Conservation (phyloP, 1,140 invertebrate species). For the Ericerus pela region DNA sequence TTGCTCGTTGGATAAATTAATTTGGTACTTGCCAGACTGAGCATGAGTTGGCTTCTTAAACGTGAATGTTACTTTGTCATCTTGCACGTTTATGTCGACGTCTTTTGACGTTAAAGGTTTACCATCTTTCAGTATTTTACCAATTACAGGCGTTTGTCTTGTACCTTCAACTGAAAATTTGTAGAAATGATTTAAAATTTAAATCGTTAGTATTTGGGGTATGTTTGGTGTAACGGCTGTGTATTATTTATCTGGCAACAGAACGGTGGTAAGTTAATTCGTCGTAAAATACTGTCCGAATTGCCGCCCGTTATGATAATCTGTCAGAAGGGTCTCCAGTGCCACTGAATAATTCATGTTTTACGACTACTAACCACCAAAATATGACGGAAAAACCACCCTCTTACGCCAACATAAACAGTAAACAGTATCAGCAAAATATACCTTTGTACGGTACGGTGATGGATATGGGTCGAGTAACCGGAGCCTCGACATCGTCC, state of each 20-base stretch:
- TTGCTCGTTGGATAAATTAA: slow-evolving; percentile 71
- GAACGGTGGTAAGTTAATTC: too few relatives aligned
- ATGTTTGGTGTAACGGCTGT: too few relatives aligned
- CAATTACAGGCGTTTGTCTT: slow-evolving; percentile 67
- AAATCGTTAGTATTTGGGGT: too few relatives aligned
- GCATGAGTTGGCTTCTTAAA: slow-evolving; percentile 75
- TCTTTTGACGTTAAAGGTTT: slow-evolving; percentile 72
- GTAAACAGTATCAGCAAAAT: slow-evolving; percentile 13
- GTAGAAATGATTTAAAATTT: background rate
- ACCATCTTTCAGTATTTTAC: slow-evolving; percentile 76
- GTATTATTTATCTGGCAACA: too few relatives aligned
- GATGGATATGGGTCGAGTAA: slow-evolving; percentile 59
- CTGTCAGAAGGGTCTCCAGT: too few relatives aligned
- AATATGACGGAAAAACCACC: too few relatives aligned
- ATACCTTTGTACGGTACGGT: slow-evolving; percentile 85
- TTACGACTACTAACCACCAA: too few relatives aligned
- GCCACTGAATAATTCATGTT: too few relatives aligned
- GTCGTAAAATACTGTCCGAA: too few relatives aligned
- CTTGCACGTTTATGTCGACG: slow-evolving; percentile 71
- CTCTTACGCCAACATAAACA: background rate
- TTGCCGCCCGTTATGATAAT: too few relatives aligned
- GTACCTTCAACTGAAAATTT: slow-evolving; percentile 60
- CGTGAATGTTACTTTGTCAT: slow-evolving; percentile 77
- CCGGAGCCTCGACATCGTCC: slow-evolving; percentile 63
- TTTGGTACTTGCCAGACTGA: slow-evolving; percentile 65